Base-by-base conservation (phyloP, 2,113 vertebrate genomes). In the Blennius ocellaris region DNA sequence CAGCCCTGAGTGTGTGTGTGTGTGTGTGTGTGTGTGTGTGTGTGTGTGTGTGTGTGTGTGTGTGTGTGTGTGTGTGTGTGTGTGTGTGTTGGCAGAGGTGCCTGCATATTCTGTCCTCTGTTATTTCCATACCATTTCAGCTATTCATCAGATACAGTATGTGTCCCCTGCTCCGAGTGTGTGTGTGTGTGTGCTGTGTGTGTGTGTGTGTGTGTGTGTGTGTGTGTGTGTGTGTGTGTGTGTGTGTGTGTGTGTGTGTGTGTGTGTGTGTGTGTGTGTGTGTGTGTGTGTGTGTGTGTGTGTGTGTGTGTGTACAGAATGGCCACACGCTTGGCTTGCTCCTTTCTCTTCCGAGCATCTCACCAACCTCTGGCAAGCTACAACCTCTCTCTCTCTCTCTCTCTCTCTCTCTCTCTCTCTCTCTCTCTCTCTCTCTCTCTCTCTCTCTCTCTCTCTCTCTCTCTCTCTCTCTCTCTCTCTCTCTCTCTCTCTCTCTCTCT, bases 121-220 rank as follows among this genome's bases (percentile, higher is more conserved):
- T 81, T 75, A 78, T 78, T 78, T 78, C 48, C 61, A 50, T 85
- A 71, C 61, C 40, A 65, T 69, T 81, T 81, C 50, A 73, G 69
- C 69, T 66, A 73, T 73, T 81, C 69, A 70, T 78, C 64, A 77
- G 69, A 73, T 63, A 73, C 69, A 73, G 71, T 64, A 37, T 69
- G 71, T 16, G 50, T n/a, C 45, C 44, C 45, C 45, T 4, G 21
- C 2, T n/a, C n/a, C n/a, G n/a, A n/a, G 48, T 14, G 8, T 63
- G 70, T 57, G 56, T n/a, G 44, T 30, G 47, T 1, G 48, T 14
- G 8, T 63, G 70, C 48, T 14, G 8, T 63, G 70, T 57, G 56
- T n/a, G 44, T 30, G 47, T 1, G 48, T 14, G 8, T 63, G 70
- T 57, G 56, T n/a, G 44, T 30, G 47, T 1, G 40, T n/a, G n/a